A percentile compares a stretch with the other conserved stretches of the same genome.
phyloP scores from a whole-genome alignment of 2,797 vertebrate species.

The Erpetoichthys calabaricus region DNA sequence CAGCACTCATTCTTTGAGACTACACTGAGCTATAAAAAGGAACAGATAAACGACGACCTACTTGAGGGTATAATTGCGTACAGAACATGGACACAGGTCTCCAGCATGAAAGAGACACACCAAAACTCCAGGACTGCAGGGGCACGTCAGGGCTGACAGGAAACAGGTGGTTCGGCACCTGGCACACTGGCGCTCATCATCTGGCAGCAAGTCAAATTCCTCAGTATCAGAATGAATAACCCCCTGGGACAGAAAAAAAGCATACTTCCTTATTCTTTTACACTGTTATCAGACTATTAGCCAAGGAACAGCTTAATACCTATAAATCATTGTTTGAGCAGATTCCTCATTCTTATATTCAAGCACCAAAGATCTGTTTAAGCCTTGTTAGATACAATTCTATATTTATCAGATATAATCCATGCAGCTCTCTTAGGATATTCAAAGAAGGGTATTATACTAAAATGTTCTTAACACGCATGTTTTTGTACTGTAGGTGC shows the following conservation, averaged over 20 bases:
- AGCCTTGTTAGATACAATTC: too few relatives aligned
- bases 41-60: conserved; percentile 38
- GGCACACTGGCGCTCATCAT: conserved; percentile 83
- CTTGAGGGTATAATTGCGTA: conserved; percentile 65
- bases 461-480: too few relatives aligned
- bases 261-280: too few relatives aligned
- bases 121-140: conserved; percentile 64
- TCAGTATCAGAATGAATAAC: conserved; percentile 63
- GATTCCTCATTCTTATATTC: too few relatives aligned
- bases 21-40: neutral
- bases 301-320: too few relatives aligned
- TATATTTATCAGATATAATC: too few relatives aligned
- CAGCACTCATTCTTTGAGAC: neutral
- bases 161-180: conserved; percentile 94
- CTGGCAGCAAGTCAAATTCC: conserved; percentile 76
- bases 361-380: too few relatives aligned
- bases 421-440: too few relatives aligned
- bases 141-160: conserved; percentile 84
- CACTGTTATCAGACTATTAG: too few relatives aligned
- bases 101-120: conserved; percentile 78
- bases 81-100: conserved; percentile 71
- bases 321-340: too few relatives aligned
- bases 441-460: too few relatives aligned
- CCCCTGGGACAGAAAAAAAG: conserved; percentile 50
- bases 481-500: too few relatives aligned